phyloP scores from a whole-genome alignment of 2,113 vertebrate genomes.

The Microtus pennsylvanicus region DNA sequence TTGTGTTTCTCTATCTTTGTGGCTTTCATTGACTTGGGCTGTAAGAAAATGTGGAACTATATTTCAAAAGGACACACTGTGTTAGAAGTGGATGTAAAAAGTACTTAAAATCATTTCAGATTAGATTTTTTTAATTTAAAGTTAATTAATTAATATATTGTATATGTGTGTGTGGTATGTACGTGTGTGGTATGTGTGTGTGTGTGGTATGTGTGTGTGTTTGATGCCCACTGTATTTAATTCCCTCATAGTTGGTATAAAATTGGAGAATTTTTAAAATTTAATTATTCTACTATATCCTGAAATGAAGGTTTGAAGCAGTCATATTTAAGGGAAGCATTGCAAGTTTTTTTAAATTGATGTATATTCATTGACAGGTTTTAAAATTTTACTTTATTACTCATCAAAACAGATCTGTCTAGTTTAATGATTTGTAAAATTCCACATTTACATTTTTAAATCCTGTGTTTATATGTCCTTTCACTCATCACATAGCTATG shows the following conservation, averaged over 20 bases:
- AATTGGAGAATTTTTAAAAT: neutral
- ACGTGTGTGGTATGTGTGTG: neutral
- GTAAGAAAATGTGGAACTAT: neutral
- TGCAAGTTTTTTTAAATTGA: neutral
- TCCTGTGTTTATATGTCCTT: neutral
- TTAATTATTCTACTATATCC: conserved; percentile 6
- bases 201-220: neutral
- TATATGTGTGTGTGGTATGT: neutral
- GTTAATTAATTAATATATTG: neutral
- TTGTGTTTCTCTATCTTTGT: neutral
- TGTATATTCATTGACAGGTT: neutral
- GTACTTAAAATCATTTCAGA: neutral
- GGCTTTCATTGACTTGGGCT: neutral
- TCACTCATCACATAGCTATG: neutral
- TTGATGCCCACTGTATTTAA: neutral
- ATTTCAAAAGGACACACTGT: neutral
- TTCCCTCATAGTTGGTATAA: neutral
- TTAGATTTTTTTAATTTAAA: neutral
- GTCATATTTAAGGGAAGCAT: neutral
- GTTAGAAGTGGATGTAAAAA: neutral
- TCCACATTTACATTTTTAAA: conserved; percentile 21
- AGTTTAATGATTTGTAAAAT: conserved; percentile 22
- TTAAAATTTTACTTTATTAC: neutral
- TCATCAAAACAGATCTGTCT: neutral
- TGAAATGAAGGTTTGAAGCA: conserved; percentile 32